Evolutionary conservation across 2,113 vertebrate genomes (phyloP), one percentile per base, ranked within the genome.

Genomic region (Corynorhinus townsendii): DNA sequence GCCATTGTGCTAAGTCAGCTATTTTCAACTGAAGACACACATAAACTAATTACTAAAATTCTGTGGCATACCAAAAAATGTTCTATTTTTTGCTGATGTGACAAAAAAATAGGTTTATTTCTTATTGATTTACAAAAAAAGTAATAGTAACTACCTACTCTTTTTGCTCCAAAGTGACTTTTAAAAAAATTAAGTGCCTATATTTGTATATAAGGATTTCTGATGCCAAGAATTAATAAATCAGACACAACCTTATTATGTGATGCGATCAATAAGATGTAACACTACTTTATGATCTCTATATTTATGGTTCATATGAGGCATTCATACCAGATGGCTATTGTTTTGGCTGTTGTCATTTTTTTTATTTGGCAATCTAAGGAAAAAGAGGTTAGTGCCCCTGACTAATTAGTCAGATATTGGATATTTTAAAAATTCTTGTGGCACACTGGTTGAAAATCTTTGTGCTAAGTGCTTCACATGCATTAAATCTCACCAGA

Each of bases 1-100:
- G 56, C 7, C 24, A 38, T n/a, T 69, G 11, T 45, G 68, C 30
- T 85, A 54, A 82, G 17, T 92, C 35, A 22, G 66, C 66, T 17
- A 35, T 5, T n/a, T 4, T 4, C n/a, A 20, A 38, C 68, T n/a
- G 1, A 11, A 2, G n/a, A 19, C 68, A 5, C n/a, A 11, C 35
- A 22, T 20, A 11, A 10, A 22, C n/a, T 22, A 22, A 19, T 38
- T 11, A 22, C 68, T 12, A 11, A 40, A 24, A 12, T 40, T 40
- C 69, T 24, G 69, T 6, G 20, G 69, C 35, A 12, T 35, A 14
- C 4, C 22, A 2, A 24, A 24, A 72, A 40, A 26, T 38, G 11
- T 56, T 56, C 54, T 3, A 11, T 24, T 40, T 24, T 72, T 24
- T 75, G 72, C 40, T 30, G 7, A 16, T 45, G 24, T 75, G 40